Evolutionary conservation across 2,888 invertebrate species (phyloP), one percentile per base, ranked within the genome.

Genomic region (Acrobasis consociella): DNA sequence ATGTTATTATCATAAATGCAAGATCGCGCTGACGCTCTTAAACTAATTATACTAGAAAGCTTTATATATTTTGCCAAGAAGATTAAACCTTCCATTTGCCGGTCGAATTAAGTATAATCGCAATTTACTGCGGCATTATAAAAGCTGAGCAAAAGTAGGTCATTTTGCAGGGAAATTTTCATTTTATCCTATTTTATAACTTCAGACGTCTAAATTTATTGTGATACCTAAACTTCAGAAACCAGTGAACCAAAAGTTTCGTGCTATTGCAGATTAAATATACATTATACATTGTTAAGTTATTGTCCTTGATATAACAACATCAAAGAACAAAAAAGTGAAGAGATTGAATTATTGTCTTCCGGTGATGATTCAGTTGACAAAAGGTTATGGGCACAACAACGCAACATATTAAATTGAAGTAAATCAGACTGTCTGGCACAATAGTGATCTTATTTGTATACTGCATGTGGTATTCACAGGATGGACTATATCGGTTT

Each of bases 81-180:
- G 53, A 53, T 9, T 53, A 53, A 53, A 15, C 53, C 53, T 53
- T 53, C 15, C 38, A 53, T 53, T 53, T 53, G n/a, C 15, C n/a
- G 51, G 22, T 22, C 53, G 38, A 53, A 53, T 53, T 53, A 53
- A 53, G 53, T 37, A 53, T 38, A 53, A 53, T 53, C 53, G 13
- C 53, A 53, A 53, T 53, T 38, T 53, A 53, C 53, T 53, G 53
- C 50, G 50, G 46, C 11, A n/a, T 46, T 46, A n/a, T 46, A 2
- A 46, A 46, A 13, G 53, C n/a, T n/a, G 37, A 15, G n/a, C 9
- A 37, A n/a, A 53, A 37, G 53, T 37, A 9, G 37, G 53, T n/a
- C 37, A 37, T 53, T 53, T 53, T 53, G 46, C n/a, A 8, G 37
- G 8, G 53, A 53, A 37, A 37, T 37, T 52, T 13, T 31, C n/a